phyloP scores from a whole-genome alignment of 2,113 vertebrate species.

The Pantherophis guttatus region DNA sequence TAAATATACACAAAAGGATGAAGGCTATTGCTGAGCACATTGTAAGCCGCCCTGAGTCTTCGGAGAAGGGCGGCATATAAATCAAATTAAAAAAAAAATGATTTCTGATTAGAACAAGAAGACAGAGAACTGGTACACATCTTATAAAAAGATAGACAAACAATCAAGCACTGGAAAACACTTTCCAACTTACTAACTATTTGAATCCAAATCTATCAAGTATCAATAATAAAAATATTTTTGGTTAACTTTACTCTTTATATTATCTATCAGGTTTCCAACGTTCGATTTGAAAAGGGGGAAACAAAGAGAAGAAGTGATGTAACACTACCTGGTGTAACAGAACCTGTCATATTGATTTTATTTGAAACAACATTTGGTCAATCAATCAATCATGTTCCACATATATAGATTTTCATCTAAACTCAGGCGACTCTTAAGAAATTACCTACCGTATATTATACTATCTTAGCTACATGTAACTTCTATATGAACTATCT shows the following conservation, averaged over 20 bases:
- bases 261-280: neutral
- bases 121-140: neutral
- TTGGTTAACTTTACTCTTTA: neutral
- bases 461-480: neutral
- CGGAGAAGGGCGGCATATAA: too few relatives aligned
- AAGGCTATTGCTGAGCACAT: too few relatives aligned
- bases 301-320: neutral
- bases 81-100: too few relatives aligned
- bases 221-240: neutral
- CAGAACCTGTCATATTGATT: neutral
- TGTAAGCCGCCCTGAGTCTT: too few relatives aligned
- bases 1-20: too few relatives aligned
- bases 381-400: neutral
- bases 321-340: neutral
- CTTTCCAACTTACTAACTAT: neutral
- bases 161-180: neutral
- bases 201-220: neutral
- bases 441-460: neutral
- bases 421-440: neutral
- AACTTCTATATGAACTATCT: neutral
- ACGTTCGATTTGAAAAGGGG: neutral
- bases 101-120: neutral
- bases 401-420: neutral
- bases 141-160: neutral
- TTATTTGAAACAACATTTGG: neutral